These are phyloP conservation scores for Meriones psammophilus DNA, from an alignment of 2,797 vertebrate species.

Conservation along the genomic window DNA sequence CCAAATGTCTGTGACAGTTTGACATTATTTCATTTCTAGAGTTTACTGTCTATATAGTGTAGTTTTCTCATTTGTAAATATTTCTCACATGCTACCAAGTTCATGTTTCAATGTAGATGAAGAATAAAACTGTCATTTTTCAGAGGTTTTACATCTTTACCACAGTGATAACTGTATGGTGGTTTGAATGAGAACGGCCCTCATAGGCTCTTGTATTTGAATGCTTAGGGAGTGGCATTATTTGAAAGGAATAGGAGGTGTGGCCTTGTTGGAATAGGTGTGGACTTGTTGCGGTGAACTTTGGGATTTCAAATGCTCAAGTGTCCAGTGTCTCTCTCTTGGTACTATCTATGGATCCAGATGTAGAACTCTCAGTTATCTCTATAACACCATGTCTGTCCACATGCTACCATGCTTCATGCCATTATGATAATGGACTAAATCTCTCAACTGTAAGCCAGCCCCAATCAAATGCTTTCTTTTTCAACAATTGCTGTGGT, in stretches of 20 bases:
- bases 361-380: neutral
- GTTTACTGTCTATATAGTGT: neutral
- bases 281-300: neutral
- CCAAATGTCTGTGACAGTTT: neutral
- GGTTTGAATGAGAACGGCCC: neutral
- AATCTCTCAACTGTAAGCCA: neutral
- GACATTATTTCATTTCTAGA: neutral
- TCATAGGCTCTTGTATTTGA: neutral
- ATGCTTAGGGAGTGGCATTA: neutral
- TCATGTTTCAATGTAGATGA: constrained; percentile 6
- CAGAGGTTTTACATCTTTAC: constrained; percentile 19
- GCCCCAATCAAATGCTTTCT: neutral
- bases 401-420: neutral
- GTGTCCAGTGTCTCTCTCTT: neutral
- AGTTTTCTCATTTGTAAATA: constrained; percentile 14
- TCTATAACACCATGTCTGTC: neutral
- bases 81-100: constrained; percentile 12
- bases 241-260: neutral
- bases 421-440: neutral
- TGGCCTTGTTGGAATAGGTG: neutral
- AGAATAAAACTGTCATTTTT: constrained; percentile 7
- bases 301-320: neutral
- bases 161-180: neutral
- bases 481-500: neutral
- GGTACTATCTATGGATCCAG: neutral